phyloP scores from a whole-genome alignment of 2,113 vertebrate genomes.

The Pampusana beccarii region DNA sequence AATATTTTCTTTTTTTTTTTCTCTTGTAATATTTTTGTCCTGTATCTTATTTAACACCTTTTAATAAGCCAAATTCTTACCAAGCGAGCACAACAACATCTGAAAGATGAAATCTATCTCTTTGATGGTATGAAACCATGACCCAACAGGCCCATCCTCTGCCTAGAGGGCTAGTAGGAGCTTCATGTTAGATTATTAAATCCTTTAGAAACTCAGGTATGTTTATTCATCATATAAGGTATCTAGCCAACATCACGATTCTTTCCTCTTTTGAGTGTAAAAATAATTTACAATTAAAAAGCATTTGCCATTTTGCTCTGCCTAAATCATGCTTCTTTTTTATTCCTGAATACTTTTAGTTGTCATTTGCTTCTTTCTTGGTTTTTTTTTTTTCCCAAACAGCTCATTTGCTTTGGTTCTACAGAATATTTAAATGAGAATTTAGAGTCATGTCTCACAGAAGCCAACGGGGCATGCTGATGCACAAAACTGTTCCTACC shows the following conservation, averaged over 20 bases:
- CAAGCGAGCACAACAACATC: slow-evolving; percentile 60
- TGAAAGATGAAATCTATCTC: slow-evolving; percentile 62
- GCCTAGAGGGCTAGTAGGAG: slow-evolving; percentile 51
- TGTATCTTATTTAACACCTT: slow-evolving; percentile 53
- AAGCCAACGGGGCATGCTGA: background rate
- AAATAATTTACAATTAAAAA: slow-evolving; percentile 52
- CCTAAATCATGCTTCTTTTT: background rate
- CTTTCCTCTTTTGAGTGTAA: slow-evolving; percentile 14
- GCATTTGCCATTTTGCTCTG: slow-evolving; percentile 4
- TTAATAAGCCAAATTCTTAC: slow-evolving; percentile 65
- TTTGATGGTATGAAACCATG: slow-evolving; percentile 69
- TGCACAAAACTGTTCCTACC: background rate
- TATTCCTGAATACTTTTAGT: background rate
- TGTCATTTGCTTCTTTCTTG: slow-evolving; percentile 13
- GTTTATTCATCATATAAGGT: slow-evolving; percentile 1
- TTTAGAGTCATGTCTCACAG: background rate
- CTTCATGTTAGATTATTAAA: slow-evolving; percentile 59
- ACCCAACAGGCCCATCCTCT: slow-evolving; percentile 64
- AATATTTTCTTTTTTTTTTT: background rate
- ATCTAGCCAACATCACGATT: slow-evolving; percentile 18
- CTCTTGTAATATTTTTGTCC: slow-evolving; percentile 57
- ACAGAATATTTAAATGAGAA: background rate
- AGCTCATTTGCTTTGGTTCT: slow-evolving; percentile 24
- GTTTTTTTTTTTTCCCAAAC: background rate
- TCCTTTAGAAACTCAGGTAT: slow-evolving; percentile 45